phyloP scores from a whole-genome alignment of 64 coral and sea anemone genomes.

The Montipora sp. region DNA sequence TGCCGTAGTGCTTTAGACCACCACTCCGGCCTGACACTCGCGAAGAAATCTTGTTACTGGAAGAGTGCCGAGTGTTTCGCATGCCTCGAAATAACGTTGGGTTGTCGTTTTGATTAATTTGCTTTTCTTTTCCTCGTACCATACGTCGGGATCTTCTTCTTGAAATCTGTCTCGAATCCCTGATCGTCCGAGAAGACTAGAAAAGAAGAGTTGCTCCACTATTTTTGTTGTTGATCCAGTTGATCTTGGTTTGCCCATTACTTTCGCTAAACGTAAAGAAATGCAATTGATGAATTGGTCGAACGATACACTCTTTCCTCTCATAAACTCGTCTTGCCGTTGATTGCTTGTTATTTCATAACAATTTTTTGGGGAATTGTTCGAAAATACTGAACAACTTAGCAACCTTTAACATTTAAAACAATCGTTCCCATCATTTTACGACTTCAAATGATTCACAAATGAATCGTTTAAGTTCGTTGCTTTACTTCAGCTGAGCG shows the following conservation, averaged over 20 bases:
- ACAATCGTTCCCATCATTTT: too few species aligned
- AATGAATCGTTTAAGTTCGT: too few species aligned
- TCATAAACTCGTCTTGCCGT: neutral
- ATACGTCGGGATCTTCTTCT: slow-evolving; percentile 14
- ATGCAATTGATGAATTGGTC: too few species aligned
- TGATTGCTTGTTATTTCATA: neutral
- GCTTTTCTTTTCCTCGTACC: neutral
- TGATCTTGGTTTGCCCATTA: too few species aligned
- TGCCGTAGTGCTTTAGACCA: slow-evolving; percentile 51
- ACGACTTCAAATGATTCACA: too few species aligned
- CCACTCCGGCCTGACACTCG: neutral
- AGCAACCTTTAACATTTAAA: too few species aligned
- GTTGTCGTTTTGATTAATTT: slow-evolving; percentile 1
- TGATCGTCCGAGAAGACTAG: slow-evolving; percentile 23
- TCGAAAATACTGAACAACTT: too few species aligned
- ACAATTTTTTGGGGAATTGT: neutral
- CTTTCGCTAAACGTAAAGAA: too few species aligned
- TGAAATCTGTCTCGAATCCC: slow-evolving; percentile 26
- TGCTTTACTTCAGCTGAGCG: too few species aligned
- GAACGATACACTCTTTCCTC: neutral
- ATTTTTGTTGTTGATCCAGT: too few species aligned
- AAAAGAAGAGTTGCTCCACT: too few species aligned
- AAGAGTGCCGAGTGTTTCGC: neutral
- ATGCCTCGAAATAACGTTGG: slow-evolving; percentile 23
- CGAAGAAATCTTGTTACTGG: slow-evolving; percentile 56